These are phyloP conservation scores for Paradoxurus hermaphroditus DNA, from an alignment of 2,113 vertebrate species.

Conservation along the genomic window DNA sequence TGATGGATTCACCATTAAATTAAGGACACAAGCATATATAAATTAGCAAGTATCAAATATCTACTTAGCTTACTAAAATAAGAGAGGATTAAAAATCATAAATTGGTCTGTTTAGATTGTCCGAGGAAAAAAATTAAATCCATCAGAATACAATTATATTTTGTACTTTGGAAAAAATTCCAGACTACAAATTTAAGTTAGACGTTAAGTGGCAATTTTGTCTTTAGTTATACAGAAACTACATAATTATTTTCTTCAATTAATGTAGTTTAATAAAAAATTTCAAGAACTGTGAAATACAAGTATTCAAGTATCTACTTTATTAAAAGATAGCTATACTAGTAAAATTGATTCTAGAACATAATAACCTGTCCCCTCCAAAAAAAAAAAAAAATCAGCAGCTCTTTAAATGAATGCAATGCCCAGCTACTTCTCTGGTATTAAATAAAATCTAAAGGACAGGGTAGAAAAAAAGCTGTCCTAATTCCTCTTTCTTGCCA, in stretches of 20 bases:
- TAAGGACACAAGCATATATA: slow-evolving; percentile 22
- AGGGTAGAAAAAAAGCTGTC: not conserved
- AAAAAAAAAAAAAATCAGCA: not conserved
- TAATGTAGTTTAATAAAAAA: slow-evolving; percentile 31
- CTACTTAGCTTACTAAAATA: slow-evolving; percentile 35
- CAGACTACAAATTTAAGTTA: slow-evolving; percentile 61
- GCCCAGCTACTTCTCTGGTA: not conserved
- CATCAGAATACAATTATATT: slow-evolving; percentile 53
- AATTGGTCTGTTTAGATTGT: not conserved
- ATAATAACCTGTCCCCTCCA: not conserved
- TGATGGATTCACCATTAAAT: slow-evolving; percentile 40
- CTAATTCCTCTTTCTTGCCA: not conserved
- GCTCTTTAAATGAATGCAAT: slow-evolving; percentile 29
- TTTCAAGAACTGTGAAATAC: not conserved
- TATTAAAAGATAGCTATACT: slow-evolving; percentile 7
- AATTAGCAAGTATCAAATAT: slow-evolving; percentile 56
- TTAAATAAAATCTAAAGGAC: slow-evolving; percentile 21
- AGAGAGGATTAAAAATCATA: slow-evolving; percentile 47
- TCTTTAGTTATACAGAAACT: slow-evolving; percentile 42
- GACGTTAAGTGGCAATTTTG: slow-evolving; percentile 31
- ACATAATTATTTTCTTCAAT: slow-evolving; percentile 27
- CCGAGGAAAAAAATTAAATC: slow-evolving; percentile 48
- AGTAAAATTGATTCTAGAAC: slow-evolving; percentile 27
- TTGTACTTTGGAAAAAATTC: slow-evolving; percentile 55
- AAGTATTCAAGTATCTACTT: slow-evolving; percentile 29